Evolutionary conservation across 2,113 vertebrate species (phyloP).

Genomic region (Corydoras sp.): DNA sequence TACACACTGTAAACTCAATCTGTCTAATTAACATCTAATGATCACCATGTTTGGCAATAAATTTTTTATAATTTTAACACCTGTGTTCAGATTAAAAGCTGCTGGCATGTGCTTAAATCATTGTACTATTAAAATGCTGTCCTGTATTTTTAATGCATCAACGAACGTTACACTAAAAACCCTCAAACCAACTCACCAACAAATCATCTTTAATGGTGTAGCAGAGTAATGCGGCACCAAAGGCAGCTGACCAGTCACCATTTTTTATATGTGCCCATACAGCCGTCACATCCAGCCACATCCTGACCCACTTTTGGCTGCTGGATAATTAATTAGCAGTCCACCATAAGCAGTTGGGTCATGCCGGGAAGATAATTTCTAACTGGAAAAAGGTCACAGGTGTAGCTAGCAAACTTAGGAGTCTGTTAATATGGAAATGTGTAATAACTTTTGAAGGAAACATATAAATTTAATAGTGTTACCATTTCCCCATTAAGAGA

Average conservation of each 20-base stretch:
- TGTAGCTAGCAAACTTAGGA: conserved; percentile 27
- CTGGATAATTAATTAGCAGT: conserved; percentile 26
- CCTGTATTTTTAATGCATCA: not conserved
- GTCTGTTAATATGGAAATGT: conserved; percentile 39
- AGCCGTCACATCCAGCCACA: conserved; percentile 24
- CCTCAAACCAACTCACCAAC: not conserved
- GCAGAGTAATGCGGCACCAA: conserved; percentile 5
- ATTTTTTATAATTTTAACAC: no score
- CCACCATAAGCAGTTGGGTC: conserved; percentile 22
- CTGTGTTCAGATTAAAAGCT: no score
- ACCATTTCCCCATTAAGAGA: conserved; percentile 44
- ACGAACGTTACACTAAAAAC: conserved; percentile 2
- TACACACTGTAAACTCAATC: not conserved
- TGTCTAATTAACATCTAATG: no score
- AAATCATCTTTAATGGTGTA: conserved; percentile 27
- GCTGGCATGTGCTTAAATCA: not conserved
- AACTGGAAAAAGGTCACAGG: conserved; percentile 40
- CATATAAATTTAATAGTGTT: conserved; percentile 42
- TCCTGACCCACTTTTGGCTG: conserved; percentile 29
- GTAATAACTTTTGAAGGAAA: conserved; percentile 31
- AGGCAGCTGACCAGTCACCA: conserved; percentile 10
- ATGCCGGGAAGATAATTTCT: conserved; percentile 33
- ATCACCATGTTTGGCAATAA: no score
- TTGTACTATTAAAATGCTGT: not conserved
- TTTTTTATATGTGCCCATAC: conserved; percentile 31